These are phyloP conservation scores for Melanotaenia boesemani DNA, from an alignment of 2,797 vertebrate genomes.

Conservation along the genomic window DNA sequence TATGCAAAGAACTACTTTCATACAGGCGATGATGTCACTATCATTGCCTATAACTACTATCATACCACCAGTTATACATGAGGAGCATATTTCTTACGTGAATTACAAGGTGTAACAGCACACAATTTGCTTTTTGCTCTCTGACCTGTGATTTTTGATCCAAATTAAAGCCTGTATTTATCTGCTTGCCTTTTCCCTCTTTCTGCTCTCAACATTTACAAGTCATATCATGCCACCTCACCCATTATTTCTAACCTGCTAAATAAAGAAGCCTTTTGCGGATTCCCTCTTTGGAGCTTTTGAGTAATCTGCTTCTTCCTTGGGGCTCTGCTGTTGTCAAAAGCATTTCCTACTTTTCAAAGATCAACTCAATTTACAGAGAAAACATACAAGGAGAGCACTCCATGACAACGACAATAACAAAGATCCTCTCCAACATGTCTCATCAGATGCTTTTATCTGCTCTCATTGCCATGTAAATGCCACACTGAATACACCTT, in stretches of 20 bases:
- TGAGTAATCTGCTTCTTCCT: constrained; percentile 60
- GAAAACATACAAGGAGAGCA: constrained; percentile 13
- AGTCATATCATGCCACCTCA: constrained; percentile 70
- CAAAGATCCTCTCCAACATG: constrained; percentile 39
- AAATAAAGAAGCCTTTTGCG: constrained; percentile 62
- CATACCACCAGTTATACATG: background rate
- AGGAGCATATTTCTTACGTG: constrained; percentile 28
- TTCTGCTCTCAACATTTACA: constrained; percentile 62
- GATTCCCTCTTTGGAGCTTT: constrained; percentile 45
- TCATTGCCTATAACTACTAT: background rate
- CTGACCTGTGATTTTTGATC: constrained; percentile 63
- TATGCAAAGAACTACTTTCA: background rate
- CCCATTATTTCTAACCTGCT: constrained; percentile 61
- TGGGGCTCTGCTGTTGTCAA: constrained; percentile 60
- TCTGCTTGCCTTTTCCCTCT: constrained; percentile 43
- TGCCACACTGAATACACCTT: constrained; percentile 20
- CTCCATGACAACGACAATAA: constrained; percentile 42
- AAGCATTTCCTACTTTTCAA: constrained; percentile 64
- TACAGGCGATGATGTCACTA: too few species aligned
- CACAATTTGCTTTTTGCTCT: constrained; percentile 48
- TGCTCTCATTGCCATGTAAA: constrained; percentile 38
- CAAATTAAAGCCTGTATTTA: constrained; percentile 67
- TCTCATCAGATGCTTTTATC: constrained; percentile 49
- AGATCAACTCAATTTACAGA: constrained; percentile 40
- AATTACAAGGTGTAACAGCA: constrained; percentile 52